Evolutionary conservation across 2,113 vertebrate genomes (phyloP), one percentile per base, ranked within the genome.

Genomic region (Hystrix brachyura): DNA sequence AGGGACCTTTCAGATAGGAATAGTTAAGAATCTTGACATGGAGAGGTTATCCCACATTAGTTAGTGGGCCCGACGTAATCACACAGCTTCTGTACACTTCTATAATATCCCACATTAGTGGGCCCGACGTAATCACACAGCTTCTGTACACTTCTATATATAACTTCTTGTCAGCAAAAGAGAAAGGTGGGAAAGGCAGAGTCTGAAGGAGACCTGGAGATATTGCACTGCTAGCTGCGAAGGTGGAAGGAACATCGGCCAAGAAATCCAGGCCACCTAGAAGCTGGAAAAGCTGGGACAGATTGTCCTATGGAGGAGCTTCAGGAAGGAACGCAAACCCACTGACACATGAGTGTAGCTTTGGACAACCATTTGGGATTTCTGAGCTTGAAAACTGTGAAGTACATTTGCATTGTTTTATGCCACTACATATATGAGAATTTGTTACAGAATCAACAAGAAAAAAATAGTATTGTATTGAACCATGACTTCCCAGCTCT

Each of bases 291-390:
- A 76, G 5, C 43, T 76, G 46, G 27, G 15, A 62, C 86, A 57
- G 57, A 48, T 51, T 18, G 32, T 53, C 38, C 46, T 21, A 14
- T 10, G 18, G 21, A 13, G 18, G 21, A 13, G 7, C 21, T 27
- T 43, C 18, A n/a, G 14, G 19, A 2, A 82, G n/a, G 17, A 69
- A 59, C 9, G 1, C 32, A 62, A 1, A 1, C 0, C 29, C 5
- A 25, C 1, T 82, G 78, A 91, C 2, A 15, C 4, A 53, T 71
- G 17, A 38, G 43, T 55, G 79, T 84, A 80, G 48, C 9, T 53
- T 62, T 80, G 64, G 32, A 64, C 80, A 86, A 69, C 18, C 29
- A 55, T 78, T 79, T 84, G 55, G 53, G 25, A 27, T 91, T 91
- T 82, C 25, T 72, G 55, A 64, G 6, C 29, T 91, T 83, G 55